These are phyloP conservation scores for Sula dactylatra DNA, from an alignment of 2,113 vertebrate species.

Conservation along the genomic window DNA sequence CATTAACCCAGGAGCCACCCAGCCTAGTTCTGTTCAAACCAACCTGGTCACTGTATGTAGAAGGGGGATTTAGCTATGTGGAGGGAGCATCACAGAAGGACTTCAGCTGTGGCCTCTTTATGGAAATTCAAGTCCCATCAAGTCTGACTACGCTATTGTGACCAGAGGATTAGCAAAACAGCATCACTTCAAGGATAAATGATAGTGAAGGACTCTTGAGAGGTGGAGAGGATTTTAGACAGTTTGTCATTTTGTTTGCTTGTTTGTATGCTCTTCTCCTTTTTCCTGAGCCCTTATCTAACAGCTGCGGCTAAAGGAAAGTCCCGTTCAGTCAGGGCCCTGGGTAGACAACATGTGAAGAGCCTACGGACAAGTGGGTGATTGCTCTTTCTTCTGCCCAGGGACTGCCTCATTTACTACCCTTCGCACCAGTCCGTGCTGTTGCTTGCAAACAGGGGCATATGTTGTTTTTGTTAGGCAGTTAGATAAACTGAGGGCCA, in stretches of 20 bases:
- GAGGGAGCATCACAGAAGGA: background rate
- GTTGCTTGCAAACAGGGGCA: background rate
- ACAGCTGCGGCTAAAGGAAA: background rate
- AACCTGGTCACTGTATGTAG: background rate
- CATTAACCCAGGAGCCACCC: background rate
- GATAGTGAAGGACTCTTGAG: background rate
- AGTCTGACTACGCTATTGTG: background rate
- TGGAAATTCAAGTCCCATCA: background rate
- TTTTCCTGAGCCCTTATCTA: background rate
- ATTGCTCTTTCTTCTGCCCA: background rate
- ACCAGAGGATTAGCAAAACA: background rate
- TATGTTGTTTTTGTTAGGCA: background rate
- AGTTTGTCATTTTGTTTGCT: background rate
- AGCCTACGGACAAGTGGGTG: background rate
- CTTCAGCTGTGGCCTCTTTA: background rate
- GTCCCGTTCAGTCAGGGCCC: background rate
- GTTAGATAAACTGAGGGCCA: constrained; percentile 47
- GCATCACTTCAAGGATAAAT: background rate
- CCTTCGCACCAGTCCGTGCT: background rate
- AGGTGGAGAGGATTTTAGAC: background rate
- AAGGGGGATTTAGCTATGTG: background rate
- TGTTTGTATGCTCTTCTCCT: background rate
- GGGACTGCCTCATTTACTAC: background rate
- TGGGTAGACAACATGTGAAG: background rate
- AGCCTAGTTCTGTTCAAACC: background rate